These are phyloP conservation scores for Leptinotarsa undecemlineata DNA, from an alignment of 1,140 invertebrate genomes.

Conservation along the genomic window DNA sequence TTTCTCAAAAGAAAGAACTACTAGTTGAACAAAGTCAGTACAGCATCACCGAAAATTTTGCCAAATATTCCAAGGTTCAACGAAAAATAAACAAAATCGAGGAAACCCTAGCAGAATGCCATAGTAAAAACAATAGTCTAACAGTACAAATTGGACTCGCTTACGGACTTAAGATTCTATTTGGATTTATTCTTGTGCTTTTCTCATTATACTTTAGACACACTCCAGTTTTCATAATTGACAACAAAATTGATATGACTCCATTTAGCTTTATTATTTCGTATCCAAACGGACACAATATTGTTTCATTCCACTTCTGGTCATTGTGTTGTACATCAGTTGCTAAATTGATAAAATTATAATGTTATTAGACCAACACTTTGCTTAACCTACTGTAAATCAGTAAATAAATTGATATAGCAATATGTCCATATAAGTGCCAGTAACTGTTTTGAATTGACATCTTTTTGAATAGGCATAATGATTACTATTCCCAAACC, in stretches of 20 bases:
- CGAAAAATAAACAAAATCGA: constrained; percentile 48
- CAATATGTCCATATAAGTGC: too few species aligned
- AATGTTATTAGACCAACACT: too few species aligned
- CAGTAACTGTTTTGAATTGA: too few species aligned
- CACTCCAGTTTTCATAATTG: constrained; percentile 45
- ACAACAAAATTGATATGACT: constrained; percentile 43
- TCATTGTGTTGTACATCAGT: constrained; percentile 47
- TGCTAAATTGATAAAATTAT: constrained; percentile 41
- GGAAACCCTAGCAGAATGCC: constrained; percentile 36
- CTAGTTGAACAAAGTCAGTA: constrained; percentile 41
- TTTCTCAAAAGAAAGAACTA: constrained; percentile 36
- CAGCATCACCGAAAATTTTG: constrained; percentile 48
- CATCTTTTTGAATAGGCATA: too few species aligned
- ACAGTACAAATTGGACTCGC: constrained; percentile 36
- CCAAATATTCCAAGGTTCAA: constrained; percentile 51
- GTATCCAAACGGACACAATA: constrained; percentile 49
- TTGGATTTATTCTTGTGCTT: constrained; percentile 38
- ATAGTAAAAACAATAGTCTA: constrained; percentile 34
- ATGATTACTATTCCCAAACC: too few species aligned
- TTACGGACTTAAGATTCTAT: constrained; percentile 41
- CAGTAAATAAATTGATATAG: too few species aligned
- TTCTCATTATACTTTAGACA: constrained; percentile 44
- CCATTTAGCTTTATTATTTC: constrained; percentile 51
- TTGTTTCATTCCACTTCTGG: constrained; percentile 53
- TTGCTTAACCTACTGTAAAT: too few species aligned